Evolutionary conservation across 2,888 invertebrate species (phyloP).

Genomic region (Acronicta leporina): DNA sequence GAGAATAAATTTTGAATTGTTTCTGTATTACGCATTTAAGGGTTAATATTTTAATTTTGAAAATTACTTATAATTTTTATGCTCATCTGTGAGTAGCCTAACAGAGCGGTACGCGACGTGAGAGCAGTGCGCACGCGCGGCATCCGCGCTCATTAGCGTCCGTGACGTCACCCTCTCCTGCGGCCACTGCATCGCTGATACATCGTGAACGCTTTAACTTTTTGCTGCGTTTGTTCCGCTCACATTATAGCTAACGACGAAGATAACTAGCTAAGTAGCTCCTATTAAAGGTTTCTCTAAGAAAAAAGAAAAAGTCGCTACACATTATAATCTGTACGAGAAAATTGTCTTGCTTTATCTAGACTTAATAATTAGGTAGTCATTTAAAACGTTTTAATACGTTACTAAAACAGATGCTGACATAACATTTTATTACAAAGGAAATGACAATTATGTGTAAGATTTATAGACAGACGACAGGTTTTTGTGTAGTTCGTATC

Average conservation of each 20-base stretch:
- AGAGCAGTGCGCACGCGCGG: conserved; percentile 30
- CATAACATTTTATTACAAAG: conserved; percentile 25
- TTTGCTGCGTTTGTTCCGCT: conserved; percentile 21
- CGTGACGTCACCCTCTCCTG: conserved; percentile 31
- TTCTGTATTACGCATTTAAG: too few species aligned
- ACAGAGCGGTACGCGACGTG: background rate
- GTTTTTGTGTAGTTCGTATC: conserved; percentile 9
- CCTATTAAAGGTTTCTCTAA: conserved; percentile 33
- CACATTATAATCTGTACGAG: conserved; percentile 26
- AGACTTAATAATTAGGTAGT: conserved; percentile 17
- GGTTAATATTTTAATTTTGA: too few species aligned
- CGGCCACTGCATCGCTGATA: conserved; percentile 4
- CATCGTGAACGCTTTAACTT: conserved; percentile 14
- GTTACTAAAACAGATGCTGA: background rate
- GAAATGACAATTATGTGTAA: conserved; percentile 37
- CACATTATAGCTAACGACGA: conserved; percentile 25
- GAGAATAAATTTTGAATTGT: too few species aligned
- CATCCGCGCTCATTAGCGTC: conserved; percentile 41
- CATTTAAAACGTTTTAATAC: conserved; percentile 12
- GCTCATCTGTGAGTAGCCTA: background rate
- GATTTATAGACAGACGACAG: conserved; percentile 27
- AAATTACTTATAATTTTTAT: background rate
- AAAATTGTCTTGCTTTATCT: conserved; percentile 31
- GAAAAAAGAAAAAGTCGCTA: conserved; percentile 26
- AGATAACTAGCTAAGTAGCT: conserved; percentile 32